Conservation (phyloP, 1,140 invertebrate genomes). For the Drosophila ficusphila region DNA sequence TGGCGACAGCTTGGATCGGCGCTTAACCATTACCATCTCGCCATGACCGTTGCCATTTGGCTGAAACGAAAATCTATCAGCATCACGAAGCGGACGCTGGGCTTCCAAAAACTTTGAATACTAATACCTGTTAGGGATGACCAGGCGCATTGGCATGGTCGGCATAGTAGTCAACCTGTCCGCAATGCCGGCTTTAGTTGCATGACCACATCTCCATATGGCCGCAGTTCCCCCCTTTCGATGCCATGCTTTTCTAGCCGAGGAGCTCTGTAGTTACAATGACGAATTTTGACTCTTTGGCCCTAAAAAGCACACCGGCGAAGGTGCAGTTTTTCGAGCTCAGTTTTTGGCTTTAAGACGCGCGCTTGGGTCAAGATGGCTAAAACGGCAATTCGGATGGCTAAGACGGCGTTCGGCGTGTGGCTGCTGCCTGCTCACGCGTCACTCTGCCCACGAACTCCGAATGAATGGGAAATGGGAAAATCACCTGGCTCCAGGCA, state of each 20-base stretch:
- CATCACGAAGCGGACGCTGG: constrained; percentile 78
- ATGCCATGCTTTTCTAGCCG: constrained; percentile 18
- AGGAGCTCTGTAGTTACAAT: constrained; percentile 76
- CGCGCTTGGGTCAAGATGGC: constrained; percentile 45
- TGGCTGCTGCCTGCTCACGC: constrained; percentile 63
- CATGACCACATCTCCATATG: constrained; percentile 59
- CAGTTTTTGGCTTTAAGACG: constrained; percentile 33
- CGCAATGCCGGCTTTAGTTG: constrained; percentile 54
- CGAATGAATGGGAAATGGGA: constrained; percentile 54
- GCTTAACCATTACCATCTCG: constrained; percentile 30
- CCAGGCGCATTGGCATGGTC: constrained; percentile 45
- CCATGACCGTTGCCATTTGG: constrained; percentile 73
- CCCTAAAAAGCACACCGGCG: constrained; percentile 66
- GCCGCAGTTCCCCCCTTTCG: constrained; percentile 1
- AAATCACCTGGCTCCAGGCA: constrained; percentile 5
- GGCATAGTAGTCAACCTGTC: constrained; percentile 29
- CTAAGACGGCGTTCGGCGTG: constrained; percentile 34
- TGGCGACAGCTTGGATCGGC: constrained; percentile 34
- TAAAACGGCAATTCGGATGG: neutral
- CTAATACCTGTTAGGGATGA: constrained; percentile 80
- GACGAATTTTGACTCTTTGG: constrained; percentile 78
- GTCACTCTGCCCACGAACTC: constrained; percentile 63
- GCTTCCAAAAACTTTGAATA: constrained; percentile 67
- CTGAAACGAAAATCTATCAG: constrained; percentile 62
- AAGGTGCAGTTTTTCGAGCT: constrained; percentile 68